Conservation (phyloP, 2,888 invertebrate species). For the Agrotis segetum region DNA sequence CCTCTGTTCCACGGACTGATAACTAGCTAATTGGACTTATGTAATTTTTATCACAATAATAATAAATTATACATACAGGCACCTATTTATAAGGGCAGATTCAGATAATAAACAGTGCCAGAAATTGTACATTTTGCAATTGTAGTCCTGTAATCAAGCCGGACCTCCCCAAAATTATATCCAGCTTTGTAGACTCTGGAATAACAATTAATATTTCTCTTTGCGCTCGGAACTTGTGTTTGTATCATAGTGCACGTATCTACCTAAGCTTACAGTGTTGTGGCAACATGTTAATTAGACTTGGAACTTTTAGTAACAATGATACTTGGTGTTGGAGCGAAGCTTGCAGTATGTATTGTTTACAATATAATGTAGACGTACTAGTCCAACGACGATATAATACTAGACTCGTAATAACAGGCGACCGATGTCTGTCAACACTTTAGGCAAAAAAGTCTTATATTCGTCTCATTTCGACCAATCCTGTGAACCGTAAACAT, state of each 20-base stretch:
- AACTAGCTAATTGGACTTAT: too few species aligned
- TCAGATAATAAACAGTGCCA: background rate
- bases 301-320: background rate
- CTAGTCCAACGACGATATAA: too few species aligned
- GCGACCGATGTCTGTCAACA: too few species aligned
- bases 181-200: background rate
- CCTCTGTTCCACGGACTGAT: too few species aligned
- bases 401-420: too few species aligned
- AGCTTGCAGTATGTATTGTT: background rate
- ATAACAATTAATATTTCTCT: constrained; percentile 14
- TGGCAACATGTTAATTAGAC: constrained; percentile 2
- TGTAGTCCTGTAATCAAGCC: background rate
- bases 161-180: background rate
- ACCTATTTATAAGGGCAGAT: background rate
- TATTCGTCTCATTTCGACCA: too few species aligned
- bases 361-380: background rate
- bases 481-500: too few species aligned
- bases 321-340: background rate
- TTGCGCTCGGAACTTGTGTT: background rate
- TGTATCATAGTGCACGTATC: background rate
- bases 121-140: background rate
- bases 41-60: background rate
- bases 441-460: too few species aligned
- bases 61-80: background rate
- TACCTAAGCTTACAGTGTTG: constrained; percentile 1